Evolutionary conservation across 2,888 invertebrate species (phyloP).

Genomic region (Oscheius sp.): DNA sequence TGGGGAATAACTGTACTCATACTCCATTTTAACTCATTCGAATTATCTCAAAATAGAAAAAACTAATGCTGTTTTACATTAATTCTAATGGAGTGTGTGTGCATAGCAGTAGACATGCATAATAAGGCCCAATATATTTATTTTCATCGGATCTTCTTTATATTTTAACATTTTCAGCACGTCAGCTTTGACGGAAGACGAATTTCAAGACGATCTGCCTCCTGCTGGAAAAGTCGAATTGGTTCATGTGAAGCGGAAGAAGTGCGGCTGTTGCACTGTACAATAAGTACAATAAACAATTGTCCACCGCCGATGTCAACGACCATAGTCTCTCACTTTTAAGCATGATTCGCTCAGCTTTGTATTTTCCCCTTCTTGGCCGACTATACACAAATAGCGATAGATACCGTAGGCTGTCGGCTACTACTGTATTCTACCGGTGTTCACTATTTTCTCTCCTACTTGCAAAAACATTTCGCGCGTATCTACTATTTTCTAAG

Average conservation of each 20-base stretch:
- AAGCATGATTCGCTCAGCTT: neutral
- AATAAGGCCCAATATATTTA: no score
- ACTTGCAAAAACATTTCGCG: conserved; percentile 16
- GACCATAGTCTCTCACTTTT: conserved; percentile 28
- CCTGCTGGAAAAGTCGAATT: conserved; percentile 61
- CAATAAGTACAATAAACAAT: conserved; percentile 57
- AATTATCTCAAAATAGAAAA: no score
- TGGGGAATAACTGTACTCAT: neutral
- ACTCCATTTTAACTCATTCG: no score
- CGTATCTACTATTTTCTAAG: conserved; percentile 5
- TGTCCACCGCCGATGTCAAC: conserved; percentile 24
- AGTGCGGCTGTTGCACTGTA: conserved; percentile 64
- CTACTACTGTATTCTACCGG: conserved; percentile 26
- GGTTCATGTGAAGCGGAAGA: conserved; percentile 63
- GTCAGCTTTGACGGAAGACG: conserved; percentile 30
- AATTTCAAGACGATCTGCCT: conserved; percentile 53
- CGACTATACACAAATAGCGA: conserved; percentile 17
- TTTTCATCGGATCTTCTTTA: no score
- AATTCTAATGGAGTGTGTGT: no score
- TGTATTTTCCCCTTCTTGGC: conserved; percentile 5
- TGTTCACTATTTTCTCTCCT: conserved; percentile 15
- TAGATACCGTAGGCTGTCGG: conserved; percentile 19
- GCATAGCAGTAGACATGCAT: no score
- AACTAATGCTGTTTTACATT: no score
- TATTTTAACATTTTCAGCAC: conserved; percentile 21